phyloP scores from a whole-genome alignment of 2,888 invertebrate species.

The Trachelus tabidus region DNA sequence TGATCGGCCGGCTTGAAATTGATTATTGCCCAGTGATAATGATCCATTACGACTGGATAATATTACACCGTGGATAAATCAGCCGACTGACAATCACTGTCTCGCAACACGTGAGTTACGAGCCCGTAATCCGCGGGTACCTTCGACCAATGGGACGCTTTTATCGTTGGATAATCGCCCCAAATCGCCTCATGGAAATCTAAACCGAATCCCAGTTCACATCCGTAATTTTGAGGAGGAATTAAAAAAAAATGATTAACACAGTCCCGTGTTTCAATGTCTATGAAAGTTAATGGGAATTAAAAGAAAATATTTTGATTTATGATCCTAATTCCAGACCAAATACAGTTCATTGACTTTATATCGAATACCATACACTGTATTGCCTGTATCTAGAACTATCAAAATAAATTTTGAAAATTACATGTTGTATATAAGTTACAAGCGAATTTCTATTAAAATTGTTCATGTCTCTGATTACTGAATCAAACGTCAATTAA shows the following conservation, averaged over 20 bases:
- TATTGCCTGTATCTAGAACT: neutral
- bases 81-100: conserved; percentile 65
- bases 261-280: neutral
- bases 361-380: neutral
- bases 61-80: conserved; percentile 43
- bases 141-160: conserved; percentile 37
- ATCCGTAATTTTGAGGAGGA: neutral
- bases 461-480: neutral
- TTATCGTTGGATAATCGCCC: conserved; percentile 29
- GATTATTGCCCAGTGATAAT: conserved; percentile 59
- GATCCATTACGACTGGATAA: conserved; percentile 54
- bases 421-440: neutral
- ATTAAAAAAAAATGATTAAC: neutral
- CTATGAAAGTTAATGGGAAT: neutral
- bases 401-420: neutral
- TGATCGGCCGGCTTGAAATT: conserved; percentile 47
- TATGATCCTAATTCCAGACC: neutral
- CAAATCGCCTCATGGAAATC: neutral
- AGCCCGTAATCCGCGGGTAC: conserved; percentile 58
- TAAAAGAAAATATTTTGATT: neutral
- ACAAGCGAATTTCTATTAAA: neutral
- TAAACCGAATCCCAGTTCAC: neutral
- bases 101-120: conserved; percentile 60
- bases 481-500: no score
- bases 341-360: neutral